Evolutionary conservation across 2,888 invertebrate species (phyloP).

Genomic region (Eugnorisma glareosa): DNA sequence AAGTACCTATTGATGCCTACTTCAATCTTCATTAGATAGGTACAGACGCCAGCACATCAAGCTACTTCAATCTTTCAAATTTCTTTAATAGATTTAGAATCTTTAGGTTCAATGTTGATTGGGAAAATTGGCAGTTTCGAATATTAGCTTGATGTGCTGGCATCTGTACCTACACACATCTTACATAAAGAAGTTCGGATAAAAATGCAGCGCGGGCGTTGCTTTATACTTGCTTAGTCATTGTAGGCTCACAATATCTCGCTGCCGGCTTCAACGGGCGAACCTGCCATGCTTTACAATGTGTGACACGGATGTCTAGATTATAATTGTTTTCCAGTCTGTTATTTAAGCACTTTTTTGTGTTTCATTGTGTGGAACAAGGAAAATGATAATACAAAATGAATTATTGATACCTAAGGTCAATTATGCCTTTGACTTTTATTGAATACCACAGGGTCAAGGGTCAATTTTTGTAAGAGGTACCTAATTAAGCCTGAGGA

Average conservation of each 20-base stretch:
- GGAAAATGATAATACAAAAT: slow-evolving; percentile 4
- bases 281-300: slow-evolving; percentile 2
- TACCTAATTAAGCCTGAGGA: too few relatives aligned
- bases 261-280: neutral
- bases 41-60: neutral
- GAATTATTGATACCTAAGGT: neutral
- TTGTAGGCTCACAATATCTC: neutral
- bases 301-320: slow-evolving; percentile 6
- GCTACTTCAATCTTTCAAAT: too few relatives aligned
- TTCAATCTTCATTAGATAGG: neutral
- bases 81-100: too few relatives aligned
- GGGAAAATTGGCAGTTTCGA: too few relatives aligned
- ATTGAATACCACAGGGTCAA: too few relatives aligned
- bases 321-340: neutral
- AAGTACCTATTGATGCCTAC: neutral
- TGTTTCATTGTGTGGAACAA: slow-evolving; percentile 1
- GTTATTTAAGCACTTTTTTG: neutral
- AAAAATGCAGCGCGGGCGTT: slow-evolving; percentile 5
- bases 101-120: too few relatives aligned
- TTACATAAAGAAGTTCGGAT: neutral
- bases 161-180: too few relatives aligned
- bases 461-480: too few relatives aligned
- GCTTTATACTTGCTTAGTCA: too few relatives aligned
- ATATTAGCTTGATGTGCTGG: too few relatives aligned
- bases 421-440: neutral